Percentiles rank a stretch among this genome's conserved stretches.
phyloP scores from a whole-genome alignment of 2,888 invertebrate species.

The Flexamia atlantica region DNA sequence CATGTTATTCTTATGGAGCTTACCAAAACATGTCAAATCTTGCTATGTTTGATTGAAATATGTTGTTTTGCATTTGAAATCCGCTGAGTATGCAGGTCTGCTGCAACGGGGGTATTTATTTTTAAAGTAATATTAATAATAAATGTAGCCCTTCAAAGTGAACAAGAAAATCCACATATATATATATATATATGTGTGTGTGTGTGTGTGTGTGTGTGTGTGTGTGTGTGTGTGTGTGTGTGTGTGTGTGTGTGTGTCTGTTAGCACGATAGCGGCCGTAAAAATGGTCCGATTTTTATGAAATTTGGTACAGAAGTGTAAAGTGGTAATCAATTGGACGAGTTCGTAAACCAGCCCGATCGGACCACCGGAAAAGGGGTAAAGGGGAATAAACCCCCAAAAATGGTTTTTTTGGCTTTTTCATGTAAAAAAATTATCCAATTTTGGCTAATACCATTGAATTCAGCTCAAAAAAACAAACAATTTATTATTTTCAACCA shows the following conservation, averaged over 20 bases:
- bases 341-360: not conserved
- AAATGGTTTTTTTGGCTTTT: not conserved
- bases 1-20: no score
- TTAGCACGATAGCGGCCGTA: not conserved
- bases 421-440: not conserved
- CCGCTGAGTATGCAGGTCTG: no score
- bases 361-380: not conserved
- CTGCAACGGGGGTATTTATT: no score
- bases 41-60: no score
- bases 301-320: not conserved
- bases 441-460: not conserved
- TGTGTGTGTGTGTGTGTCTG: conserved; percentile 1
- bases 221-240: not conserved
- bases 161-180: no score
- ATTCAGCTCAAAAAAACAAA: not conserved
- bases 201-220: not conserved
- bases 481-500: not conserved
- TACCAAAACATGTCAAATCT: no score
- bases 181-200: not conserved
- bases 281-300: not conserved
- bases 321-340: not conserved
- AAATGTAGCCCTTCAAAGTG: no score
- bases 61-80: no score
- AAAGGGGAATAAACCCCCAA: not conserved
- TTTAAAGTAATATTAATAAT: no score